Conservation (phyloP, 1,140 invertebrate genomes). For the Hestina assimilis region DNA sequence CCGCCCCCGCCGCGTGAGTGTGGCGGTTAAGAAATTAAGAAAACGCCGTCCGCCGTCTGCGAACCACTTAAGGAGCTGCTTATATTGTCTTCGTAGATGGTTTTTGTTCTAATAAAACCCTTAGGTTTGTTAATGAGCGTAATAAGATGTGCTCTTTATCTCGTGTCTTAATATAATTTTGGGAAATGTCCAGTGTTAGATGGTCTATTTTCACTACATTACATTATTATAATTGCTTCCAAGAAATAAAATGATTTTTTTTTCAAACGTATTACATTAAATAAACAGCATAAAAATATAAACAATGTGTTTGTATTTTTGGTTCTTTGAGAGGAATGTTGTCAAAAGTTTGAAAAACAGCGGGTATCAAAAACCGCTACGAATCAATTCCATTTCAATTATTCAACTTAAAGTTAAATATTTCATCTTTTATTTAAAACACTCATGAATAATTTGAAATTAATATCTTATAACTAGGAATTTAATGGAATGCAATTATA, state of each 20-base stretch:
- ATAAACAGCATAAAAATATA: no score
- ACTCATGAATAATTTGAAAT: background rate
- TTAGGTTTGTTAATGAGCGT: constrained; percentile 58
- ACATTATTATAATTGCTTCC: background rate
- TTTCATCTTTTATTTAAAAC: background rate
- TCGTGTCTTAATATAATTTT: constrained; percentile 7
- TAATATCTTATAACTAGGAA: background rate
- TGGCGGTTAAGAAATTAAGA: constrained; percentile 74
- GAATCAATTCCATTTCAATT: no score
- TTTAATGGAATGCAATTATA: constrained; percentile 75
- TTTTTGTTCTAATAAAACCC: constrained; percentile 56
- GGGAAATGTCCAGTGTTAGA: background rate
- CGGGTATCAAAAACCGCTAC: no score
- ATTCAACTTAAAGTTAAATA: no score
- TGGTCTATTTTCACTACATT: background rate
- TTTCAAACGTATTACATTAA: background rate
- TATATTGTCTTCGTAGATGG: constrained; percentile 33
- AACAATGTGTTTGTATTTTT: no score
- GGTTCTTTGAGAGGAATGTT: no score
- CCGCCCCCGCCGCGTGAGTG: constrained; percentile 66
- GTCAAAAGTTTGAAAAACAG: no score
- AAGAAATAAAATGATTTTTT: background rate
- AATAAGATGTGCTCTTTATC: constrained; percentile 33
- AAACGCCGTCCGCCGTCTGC: constrained; percentile 53
- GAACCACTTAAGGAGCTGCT: constrained; percentile 35